Evolutionary conservation across 2,888 invertebrate genomes (phyloP), one percentile per base, ranked within the genome.

Genomic region (Coelogynopora nodosa): DNA sequence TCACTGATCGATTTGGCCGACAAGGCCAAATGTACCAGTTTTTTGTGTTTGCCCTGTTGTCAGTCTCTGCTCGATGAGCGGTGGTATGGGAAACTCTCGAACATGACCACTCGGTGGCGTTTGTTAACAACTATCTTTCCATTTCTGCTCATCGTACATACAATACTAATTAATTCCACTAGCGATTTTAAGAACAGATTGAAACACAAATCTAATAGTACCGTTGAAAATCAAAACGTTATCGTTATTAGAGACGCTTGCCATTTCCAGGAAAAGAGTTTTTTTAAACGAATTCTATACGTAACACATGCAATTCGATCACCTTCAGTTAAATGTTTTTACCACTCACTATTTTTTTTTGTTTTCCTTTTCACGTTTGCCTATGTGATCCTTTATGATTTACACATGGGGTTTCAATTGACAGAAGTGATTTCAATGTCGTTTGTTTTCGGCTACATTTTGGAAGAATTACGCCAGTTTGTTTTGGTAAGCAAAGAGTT

Each of bases 1-100:
- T 82, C 82, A 82, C 2, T 82, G 2, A 82, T 82, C 27, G 82
- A 82, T 29, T 29, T 86, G 10, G 86, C 86, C 26, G 5, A 80
- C 82, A 30, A 29, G 31, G 86, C 23, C 0, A 80, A 86, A 27
- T 86, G 86, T 82, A 82, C 27, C 23, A 0, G 28, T 23, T 30
- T 86, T 82, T 30, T 86, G 28, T 67, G 82, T 31, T 31, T 86
- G n/a, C 86, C 86, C 18, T 86, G 80, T 27, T 86, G 86, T 82
- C 86, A 86, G 82, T 23, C 80, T 5, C 82, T 80, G n/a, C 31
- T 86, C 18, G 67, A 80, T 86, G 30, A 86, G 26, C 30, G 28
- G 13, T 86, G 86, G 86, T 49, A 49, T 18, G 49, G 49, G 5
- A 5, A 10, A 10, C 18, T 49, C 5, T 49, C 49, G 49, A 10